These are phyloP conservation scores for Leptopilina myrica DNA, from an alignment of 2,888 invertebrate genomes.

Conservation along the genomic window DNA sequence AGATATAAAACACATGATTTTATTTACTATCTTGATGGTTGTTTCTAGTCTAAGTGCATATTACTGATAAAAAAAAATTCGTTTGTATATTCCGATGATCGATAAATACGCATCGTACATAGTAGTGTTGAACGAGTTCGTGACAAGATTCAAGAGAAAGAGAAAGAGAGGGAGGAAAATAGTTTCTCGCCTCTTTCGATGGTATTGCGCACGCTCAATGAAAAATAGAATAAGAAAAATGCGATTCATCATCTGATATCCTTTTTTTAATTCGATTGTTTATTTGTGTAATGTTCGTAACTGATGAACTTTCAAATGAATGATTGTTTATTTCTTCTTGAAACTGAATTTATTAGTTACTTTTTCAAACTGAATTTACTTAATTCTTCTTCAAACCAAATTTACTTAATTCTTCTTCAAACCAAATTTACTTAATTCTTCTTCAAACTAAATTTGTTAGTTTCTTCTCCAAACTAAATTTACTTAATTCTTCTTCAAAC, in stretches of 20 bases:
- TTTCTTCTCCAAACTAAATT: no score
- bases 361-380: no score
- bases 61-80: conserved; percentile 11
- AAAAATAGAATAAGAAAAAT: neutral
- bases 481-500: no score
- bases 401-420: no score
- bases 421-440: no score
- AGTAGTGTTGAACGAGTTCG: conserved; percentile 14
- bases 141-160: conserved; percentile 24
- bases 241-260: conserved; percentile 8
- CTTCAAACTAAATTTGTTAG: no score
- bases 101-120: conserved; percentile 38
- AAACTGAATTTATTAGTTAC: no score
- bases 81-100: conserved; percentile 23
- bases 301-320: no score
- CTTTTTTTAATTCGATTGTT: neutral
- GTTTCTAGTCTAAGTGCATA: conserved; percentile 14
- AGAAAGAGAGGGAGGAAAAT: neutral
- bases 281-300: no score
- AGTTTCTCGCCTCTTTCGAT: conserved; percentile 7
- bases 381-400: no score
- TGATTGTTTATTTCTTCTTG: no score
- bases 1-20: conserved; percentile 33
- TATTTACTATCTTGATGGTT: conserved; percentile 25
- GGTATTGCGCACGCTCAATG: neutral